phyloP scores from a whole-genome alignment of 2,113 vertebrate species.

The Aix galericulata region DNA sequence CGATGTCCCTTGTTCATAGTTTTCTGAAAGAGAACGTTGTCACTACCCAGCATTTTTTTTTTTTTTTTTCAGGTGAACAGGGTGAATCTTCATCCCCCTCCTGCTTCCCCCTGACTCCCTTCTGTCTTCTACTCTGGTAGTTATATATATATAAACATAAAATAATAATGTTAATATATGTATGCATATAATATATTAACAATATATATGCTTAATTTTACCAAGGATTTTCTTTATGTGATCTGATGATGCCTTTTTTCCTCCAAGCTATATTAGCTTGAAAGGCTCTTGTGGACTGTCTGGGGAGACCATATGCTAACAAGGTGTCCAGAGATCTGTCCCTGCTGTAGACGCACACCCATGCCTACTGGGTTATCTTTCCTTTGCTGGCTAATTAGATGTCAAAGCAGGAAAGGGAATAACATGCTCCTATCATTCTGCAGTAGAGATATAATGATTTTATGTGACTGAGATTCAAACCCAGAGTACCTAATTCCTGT shows the following conservation, averaged over 20 bases:
- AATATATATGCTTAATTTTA: not conserved
- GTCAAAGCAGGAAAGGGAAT: not conserved
- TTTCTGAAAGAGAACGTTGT: not conserved
- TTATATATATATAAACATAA: not conserved
- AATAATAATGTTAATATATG: not conserved
- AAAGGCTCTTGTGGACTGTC: not conserved
- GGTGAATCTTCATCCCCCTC: not conserved
- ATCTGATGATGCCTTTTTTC: not conserved
- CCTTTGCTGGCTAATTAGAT: not conserved
- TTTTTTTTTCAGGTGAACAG: not conserved
- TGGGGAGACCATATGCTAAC: not conserved
- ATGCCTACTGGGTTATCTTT: not conserved
- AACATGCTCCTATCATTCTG: not conserved
- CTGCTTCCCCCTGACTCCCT: not conserved
- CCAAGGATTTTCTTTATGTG: not conserved
- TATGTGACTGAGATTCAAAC: not conserved
- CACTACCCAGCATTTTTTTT: not conserved
- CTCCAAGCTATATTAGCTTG: not conserved
- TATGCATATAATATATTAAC: not conserved
- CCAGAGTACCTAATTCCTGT: not conserved
- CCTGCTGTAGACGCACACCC: not conserved
- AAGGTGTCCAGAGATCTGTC: not conserved
- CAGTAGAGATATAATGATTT: not conserved
- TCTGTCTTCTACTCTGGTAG: not conserved
- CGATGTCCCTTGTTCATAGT: not conserved